Evolutionary conservation across 2,113 vertebrate genomes (phyloP).

Genomic region (Thamnophis sirtalis): DNA sequence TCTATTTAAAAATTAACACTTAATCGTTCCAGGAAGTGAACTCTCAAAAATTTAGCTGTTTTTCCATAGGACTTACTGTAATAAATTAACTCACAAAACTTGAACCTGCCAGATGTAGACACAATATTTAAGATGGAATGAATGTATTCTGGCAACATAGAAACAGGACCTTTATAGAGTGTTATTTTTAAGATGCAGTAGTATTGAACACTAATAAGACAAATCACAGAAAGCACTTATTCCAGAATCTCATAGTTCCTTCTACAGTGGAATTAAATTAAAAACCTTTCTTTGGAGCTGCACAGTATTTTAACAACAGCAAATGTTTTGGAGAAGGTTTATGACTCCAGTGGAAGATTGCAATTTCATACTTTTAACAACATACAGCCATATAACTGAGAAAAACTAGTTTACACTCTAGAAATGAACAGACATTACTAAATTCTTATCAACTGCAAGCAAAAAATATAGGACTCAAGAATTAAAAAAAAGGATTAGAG

Average conservation of each 20-base stretch:
- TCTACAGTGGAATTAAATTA: conserved; percentile 46
- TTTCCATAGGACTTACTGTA: conserved; percentile 35
- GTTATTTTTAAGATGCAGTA: conserved; percentile 52
- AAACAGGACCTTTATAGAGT: background rate
- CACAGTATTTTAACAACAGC: background rate
- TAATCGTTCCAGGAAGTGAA: conserved; percentile 49
- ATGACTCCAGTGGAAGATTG: background rate
- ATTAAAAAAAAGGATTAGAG: background rate
- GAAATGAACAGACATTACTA: background rate
- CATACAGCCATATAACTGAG: background rate
- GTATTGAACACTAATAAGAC: conserved; percentile 48
- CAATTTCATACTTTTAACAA: background rate
- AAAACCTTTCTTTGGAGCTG: conserved; percentile 26
- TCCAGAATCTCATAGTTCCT: conserved; percentile 21
- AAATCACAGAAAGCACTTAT: conserved; percentile 35
- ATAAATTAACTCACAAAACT: conserved; percentile 56
- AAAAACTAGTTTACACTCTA: background rate
- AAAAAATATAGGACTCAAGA: background rate
- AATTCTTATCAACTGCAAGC: background rate
- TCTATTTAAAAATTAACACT: conserved; percentile 55
- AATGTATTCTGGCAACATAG: conserved; percentile 47
- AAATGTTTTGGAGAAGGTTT: conserved; percentile 22
- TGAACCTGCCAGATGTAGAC: conserved; percentile 51
- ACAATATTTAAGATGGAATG: conserved; percentile 43
- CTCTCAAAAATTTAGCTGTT: conserved; percentile 49